Evolutionary conservation across 2,888 invertebrate genomes (phyloP).

Genomic region (Eupithecia inturbata): DNA sequence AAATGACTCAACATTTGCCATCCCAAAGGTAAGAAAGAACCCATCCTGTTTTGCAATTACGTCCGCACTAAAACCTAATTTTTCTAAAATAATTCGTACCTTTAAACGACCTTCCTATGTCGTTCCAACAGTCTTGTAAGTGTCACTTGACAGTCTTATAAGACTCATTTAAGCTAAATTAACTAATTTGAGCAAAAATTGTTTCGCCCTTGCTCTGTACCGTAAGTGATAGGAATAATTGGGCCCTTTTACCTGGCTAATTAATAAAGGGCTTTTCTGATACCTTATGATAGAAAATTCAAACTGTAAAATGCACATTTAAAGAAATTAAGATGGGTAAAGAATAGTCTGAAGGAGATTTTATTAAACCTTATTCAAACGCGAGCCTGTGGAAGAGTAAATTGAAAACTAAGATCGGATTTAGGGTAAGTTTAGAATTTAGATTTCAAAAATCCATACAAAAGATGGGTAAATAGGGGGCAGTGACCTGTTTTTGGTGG

Average conservation of each 20-base stretch:
- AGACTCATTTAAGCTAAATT: constrained; percentile 48
- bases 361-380: no score
- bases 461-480: no score
- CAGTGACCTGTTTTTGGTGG: no score
- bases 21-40: not conserved
- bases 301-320: not conserved
- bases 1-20: not conserved
- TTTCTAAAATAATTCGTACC: constrained; percentile 46
- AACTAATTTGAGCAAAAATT: constrained; percentile 63
- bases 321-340: not conserved
- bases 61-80: constrained; percentile 24
- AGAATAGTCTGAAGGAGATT: not conserved
- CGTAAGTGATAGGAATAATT: constrained; percentile 22
- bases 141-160: constrained; percentile 52
- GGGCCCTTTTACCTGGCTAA: constrained; percentile 14
- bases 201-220: constrained; percentile 30
- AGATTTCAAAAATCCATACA: no score
- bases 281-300: not conserved
- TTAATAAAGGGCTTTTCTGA: constrained; percentile 7
- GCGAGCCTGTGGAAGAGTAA: no score
- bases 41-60: not conserved
- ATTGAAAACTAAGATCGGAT: no score
- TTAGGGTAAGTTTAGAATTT: no score
- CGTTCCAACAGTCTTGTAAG: constrained; percentile 48
- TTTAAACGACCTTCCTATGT: constrained; percentile 49